phyloP scores from a whole-genome alignment of 2,113 vertebrate genomes.

The Hypanus sabinus region DNA sequence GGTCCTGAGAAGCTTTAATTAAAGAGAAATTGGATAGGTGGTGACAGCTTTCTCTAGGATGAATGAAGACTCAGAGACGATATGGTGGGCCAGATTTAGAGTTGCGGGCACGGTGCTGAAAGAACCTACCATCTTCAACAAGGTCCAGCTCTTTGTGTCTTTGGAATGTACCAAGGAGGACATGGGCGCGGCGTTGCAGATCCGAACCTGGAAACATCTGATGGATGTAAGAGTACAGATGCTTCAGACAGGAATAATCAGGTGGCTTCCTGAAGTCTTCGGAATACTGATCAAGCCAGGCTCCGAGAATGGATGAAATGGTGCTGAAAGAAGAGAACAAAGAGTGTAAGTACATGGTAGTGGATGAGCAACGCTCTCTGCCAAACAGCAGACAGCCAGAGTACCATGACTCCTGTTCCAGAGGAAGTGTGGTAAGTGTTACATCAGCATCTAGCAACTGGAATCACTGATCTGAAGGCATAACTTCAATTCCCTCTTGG shows the following conservation, averaged over 20 bases:
- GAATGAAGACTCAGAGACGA: too few relatives aligned
- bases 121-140: constrained; percentile 64
- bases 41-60: too few relatives aligned
- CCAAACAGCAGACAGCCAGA: neutral
- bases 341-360: neutral
- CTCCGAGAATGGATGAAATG: constrained; percentile 90
- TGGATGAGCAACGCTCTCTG: neutral
- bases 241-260: constrained; percentile 74
- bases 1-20: neutral
- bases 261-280: constrained; percentile 92
- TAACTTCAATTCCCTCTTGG: too few relatives aligned
- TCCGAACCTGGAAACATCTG: constrained; percentile 83
- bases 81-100: constrained; percentile 32
- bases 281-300: constrained; percentile 96
- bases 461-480: too few relatives aligned
- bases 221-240: constrained; percentile 80
- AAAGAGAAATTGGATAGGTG: too few relatives aligned
- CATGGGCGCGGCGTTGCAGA: constrained; percentile 82
- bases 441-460: too few relatives aligned
- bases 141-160: constrained; percentile 68
- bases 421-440: too few relatives aligned
- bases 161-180: constrained; percentile 85
- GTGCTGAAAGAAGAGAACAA: constrained; percentile 55
- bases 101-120: constrained; percentile 23
- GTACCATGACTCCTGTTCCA: neutral